phyloP scores from a whole-genome alignment of 2,888 invertebrate species.

The Bruchidius siliquastri region DNA sequence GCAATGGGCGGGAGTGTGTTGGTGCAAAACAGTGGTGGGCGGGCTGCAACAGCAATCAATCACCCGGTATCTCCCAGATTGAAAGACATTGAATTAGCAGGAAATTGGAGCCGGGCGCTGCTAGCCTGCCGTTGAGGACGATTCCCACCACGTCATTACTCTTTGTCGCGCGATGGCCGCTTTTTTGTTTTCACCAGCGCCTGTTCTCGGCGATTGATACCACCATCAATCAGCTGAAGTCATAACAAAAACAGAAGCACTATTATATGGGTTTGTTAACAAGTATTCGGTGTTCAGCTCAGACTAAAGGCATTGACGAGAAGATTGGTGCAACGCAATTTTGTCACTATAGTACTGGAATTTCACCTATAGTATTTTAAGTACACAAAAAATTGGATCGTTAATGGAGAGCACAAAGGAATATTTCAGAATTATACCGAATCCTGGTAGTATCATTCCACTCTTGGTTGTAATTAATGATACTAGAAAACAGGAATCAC shows the following conservation, averaged over 20 bases:
- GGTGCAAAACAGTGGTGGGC: slow-evolving; percentile 30
- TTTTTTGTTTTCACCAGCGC: background rate
- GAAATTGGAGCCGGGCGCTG: slow-evolving; percentile 44
- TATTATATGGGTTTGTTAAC: background rate
- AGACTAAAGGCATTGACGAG: background rate
- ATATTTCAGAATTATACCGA: too few species aligned
- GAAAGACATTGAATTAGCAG: slow-evolving; percentile 53
- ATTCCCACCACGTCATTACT: slow-evolving; percentile 39
- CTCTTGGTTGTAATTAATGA: too few species aligned
- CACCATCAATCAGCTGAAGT: background rate
- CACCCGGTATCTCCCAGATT: slow-evolving; percentile 48
- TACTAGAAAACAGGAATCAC: too few species aligned
- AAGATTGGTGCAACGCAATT: too few species aligned
- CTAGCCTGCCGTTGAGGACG: slow-evolving; percentile 6
- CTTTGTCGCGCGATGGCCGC: slow-evolving; percentile 36
- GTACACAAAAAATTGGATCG: too few species aligned
- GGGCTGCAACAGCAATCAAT: slow-evolving; percentile 42
- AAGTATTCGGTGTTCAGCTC: background rate
- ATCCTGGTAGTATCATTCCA: too few species aligned
- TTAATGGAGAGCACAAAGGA: too few species aligned
- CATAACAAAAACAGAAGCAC: background rate
- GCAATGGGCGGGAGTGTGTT: background rate
- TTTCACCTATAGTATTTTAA: too few species aligned
- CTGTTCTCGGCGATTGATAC: background rate
- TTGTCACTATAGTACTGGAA: too few species aligned